Evolutionary conservation across 35 echinoderm and acorn worm species (phyloP), one percentile per base, ranked within the genome.

Genomic region (Heliocidaris erythrogramma): DNA sequence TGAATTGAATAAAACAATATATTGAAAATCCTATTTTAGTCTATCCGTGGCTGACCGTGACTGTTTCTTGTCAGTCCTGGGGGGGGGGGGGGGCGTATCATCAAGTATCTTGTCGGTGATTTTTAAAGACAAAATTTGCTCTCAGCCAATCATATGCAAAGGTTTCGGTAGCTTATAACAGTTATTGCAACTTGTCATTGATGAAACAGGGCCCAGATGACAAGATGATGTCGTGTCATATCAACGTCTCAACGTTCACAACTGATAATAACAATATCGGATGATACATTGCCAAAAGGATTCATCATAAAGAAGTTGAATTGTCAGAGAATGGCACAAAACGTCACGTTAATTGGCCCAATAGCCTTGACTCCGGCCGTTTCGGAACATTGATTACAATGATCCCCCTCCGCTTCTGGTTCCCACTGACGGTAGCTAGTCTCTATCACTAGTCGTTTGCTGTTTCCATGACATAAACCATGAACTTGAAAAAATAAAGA

Each of bases 311-410:
- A 78, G 65, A 78, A 78, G 18, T 78, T 27, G 18, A 47, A 89
- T 47, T 89, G 31, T n/a, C 32, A 32, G 30, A 89, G 32, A 48
- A 47, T 89, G 3, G 87, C 29, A 48, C 12, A 24, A 29, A 89
- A 89, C 32, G 87, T 48, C 47, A 48, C 31, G 87, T 89, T 89
- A 89, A 89, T 89, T 89, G 87, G 87, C 17, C 87, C 11, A 30
- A 89, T 47, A 89, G 47, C 87, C 87, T 89, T 89, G 87, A 89
- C 87, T 89, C 32, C 87, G 31, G 87, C 27, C 87, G 87, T 47
- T 89, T 89, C 14, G 87, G 87, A 32, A 48, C 87, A 47, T 89
- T 48, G 47, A 48, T 48, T 17, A 89, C 18, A 47, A 42, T n/a
- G 32, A 48, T 89, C 31, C 29, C 47, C 87, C 31, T 89, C 87